Percentiles rank a stretch among this genome's conserved stretches.
Evolutionary conservation across 2,888 invertebrate species (phyloP).

Genomic region (Leptinotarsa rubiginosa): DNA sequence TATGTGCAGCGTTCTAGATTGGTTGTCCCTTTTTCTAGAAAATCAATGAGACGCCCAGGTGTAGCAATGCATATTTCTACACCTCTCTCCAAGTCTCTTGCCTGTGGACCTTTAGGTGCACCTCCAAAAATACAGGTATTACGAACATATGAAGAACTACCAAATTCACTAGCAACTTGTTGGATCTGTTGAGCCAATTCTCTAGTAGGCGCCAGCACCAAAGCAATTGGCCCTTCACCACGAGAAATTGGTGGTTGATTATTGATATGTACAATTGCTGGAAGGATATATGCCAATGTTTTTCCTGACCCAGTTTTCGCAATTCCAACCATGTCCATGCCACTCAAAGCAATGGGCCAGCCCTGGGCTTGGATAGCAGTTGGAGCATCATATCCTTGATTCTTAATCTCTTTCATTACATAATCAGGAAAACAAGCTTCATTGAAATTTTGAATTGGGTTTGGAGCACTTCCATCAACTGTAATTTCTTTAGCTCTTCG

Average conservation of each 20-base stretch:
- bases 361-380: conserved; percentile 91
- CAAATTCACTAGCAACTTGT: conserved; percentile 88
- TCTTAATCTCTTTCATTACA: conserved; percentile 78
- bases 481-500: conserved; percentile 86
- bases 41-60: conserved; percentile 89
- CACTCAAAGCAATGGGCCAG: conserved; percentile 88
- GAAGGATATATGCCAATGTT: conserved; percentile 84
- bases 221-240: conserved; percentile 87
- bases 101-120: conserved; percentile 89
- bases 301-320: conserved; percentile 88
- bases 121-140: conserved; percentile 93
- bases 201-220: conserved; percentile 84
- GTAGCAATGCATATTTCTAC: conserved; percentile 91
- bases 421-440: conserved; percentile 86
- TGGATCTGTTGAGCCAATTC: conserved; percentile 86
- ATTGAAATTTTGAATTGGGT: conserved; percentile 82
- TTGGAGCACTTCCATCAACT: conserved; percentile 81
- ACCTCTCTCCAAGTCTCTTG: conserved; percentile 76
- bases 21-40: conserved; percentile 79
- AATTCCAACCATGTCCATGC: conserved; percentile 88
- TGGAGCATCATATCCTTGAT: conserved; percentile 76
- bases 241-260: conserved; percentile 82
- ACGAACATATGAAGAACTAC: conserved; percentile 81
- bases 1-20: conserved; percentile 83
- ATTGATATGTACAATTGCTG: conserved; percentile 91